Conservation (phyloP, 2,797 vertebrate genomes). For the Coregonus suidteri region DNA sequence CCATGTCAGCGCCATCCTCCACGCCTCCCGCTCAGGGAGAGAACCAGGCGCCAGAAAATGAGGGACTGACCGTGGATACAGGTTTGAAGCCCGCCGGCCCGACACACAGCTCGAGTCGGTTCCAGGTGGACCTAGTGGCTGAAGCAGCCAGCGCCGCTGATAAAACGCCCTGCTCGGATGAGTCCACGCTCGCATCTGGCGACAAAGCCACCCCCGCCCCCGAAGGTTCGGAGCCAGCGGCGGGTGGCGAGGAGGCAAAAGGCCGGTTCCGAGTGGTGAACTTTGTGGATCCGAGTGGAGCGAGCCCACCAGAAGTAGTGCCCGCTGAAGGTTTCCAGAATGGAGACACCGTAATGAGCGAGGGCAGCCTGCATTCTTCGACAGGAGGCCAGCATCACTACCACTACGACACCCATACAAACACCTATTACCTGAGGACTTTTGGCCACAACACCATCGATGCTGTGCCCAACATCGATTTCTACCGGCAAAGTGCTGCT, state of each 20-base stretch:
- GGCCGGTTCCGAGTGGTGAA: constrained; percentile 94
- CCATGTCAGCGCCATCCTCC: constrained; percentile 72
- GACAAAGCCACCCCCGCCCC: constrained; percentile 58
- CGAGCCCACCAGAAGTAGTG: constrained; percentile 76
- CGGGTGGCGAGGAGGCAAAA: constrained; percentile 82
- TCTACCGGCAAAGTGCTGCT: constrained; percentile 91
- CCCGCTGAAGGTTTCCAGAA: constrained; percentile 75
- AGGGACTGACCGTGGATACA: constrained; percentile 49
- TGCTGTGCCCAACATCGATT: constrained; percentile 95
- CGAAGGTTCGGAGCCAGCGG: constrained; percentile 51
- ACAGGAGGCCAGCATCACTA: constrained; percentile 91
- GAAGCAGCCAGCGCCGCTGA: constrained; percentile 76
- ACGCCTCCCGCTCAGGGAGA: constrained; percentile 50
- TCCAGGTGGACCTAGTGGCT: constrained; percentile 92
- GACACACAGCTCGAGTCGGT: constrained; percentile 94
- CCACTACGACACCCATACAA: constrained; percentile 96
- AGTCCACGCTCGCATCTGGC: constrained; percentile 18
- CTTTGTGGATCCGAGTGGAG: constrained; percentile 83
- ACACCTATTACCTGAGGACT: constrained; percentile 96
- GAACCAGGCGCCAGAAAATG: constrained; percentile 39
- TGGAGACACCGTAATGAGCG: constrained; percentile 95
- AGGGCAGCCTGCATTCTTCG: constrained; percentile 89
- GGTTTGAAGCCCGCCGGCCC: constrained; percentile 80
- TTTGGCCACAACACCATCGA: constrained; percentile 99
- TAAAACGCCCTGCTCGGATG: not conserved